Base-by-base conservation (phyloP, 37 sponge, comb jelly and placozoan species). In the Aphrocallistes beatrix region DNA sequence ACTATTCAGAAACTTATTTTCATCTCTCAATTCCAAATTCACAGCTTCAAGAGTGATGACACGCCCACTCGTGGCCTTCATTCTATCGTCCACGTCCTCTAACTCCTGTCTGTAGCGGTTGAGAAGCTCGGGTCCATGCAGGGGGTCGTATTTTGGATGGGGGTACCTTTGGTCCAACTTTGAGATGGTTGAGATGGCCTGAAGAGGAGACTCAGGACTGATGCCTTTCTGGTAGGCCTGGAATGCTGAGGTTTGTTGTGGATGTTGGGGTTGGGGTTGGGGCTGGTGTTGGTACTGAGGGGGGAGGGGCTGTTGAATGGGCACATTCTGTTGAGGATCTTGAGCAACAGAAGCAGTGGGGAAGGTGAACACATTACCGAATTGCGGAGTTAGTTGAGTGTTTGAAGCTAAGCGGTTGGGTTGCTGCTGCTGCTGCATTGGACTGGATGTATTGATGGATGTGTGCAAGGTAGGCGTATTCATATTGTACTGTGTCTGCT, bases 11-110 rank as follows among this genome's bases (percentile, higher is more conserved):
- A 32, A 8, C 34, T 60, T 30, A 6, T 25, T 21, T 30, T 60
- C n/a, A 6, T 6, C n/a, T 28, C 25, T 60, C 21, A 19, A 13
- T 13, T 60, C 75, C 3, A 30, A 3, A 60, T 60, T 60, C 34
- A 25, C 28, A 60, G 75, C n/a, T 30, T 60, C 75, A 13, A 60
- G 75, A 28, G 75, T 25, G 34, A 60, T 60, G 32, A 60, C 75
- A 60, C 75, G 75, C 75, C 75, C 75, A 60, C 75, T 60, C 32
- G 75, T 60, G 34, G 75, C 75, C 34, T 60, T 60, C 75, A 60
- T 60, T 30, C 75, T 60, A 19, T 60, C 75, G 34, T 60, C 75
- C 75, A 60, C n/a, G 3, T 60, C 75, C 75, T 60, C 75, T 13
- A 60, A 30, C 75, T 60, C 75, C 34, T 60, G 75, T 28, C 75